These are phyloP conservation scores for Discoglossus pictus DNA, from an alignment of 2,797 vertebrate genomes.

Conservation along the genomic window DNA sequence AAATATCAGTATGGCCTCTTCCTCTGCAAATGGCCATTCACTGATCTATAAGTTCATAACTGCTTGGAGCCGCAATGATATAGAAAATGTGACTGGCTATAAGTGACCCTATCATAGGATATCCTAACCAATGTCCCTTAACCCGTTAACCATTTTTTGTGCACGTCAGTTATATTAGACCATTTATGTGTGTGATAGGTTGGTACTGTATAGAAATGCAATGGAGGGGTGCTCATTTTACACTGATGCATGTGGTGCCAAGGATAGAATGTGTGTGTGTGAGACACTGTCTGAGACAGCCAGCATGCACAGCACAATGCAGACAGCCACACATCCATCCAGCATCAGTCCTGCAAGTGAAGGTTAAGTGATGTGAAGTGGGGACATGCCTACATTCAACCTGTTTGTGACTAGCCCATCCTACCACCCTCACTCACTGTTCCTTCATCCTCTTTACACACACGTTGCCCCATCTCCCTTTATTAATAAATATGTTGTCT, in stretches of 20 bases:
- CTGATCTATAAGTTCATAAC: no score
- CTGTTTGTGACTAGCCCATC: not conserved
- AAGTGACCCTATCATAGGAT: no score
- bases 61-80: no score
- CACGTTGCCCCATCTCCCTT: no score
- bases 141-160: no score
- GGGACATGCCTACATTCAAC: not conserved
- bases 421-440: not conserved
- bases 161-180: constrained; percentile 1
- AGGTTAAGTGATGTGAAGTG: constrained; percentile 1
- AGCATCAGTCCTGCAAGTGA: not conserved
- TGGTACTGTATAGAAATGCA: no score
- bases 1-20: no score
- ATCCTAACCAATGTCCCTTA: no score
- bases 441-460: not conserved
- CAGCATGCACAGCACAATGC: constrained; percentile 8
- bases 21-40: no score
- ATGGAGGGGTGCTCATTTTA: constrained; percentile 7
- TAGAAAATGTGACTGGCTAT: no score
- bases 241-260: constrained; percentile 29
- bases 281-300: constrained; percentile 18
- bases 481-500: no score
- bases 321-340: not conserved
- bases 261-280: constrained; percentile 17
- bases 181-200: not conserved